Percentiles rank a stretch among this genome's conserved stretches.
These are phyloP conservation scores for Scaptomyza polygonia DNA, from an alignment of 2,888 invertebrate species.

Conservation along the genomic window DNA sequence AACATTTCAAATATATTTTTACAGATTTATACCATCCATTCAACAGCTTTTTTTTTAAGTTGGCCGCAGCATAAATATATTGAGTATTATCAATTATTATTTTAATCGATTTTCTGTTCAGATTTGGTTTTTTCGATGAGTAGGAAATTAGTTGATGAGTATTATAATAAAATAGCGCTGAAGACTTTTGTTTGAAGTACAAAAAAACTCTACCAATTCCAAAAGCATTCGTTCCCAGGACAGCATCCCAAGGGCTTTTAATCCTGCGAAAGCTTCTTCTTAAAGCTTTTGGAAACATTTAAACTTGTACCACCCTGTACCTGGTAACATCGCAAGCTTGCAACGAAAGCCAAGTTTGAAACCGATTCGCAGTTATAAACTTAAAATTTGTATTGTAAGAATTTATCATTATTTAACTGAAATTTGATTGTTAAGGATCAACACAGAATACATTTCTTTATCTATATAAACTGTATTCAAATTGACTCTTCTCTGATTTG, in stretches of 20 bases:
- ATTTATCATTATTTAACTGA: background rate
- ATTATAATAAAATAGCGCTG: background rate
- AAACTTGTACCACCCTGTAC: slow-evolving; percentile 28
- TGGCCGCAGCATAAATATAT: background rate
- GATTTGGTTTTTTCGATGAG: too few species aligned
- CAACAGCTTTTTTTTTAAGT: background rate
- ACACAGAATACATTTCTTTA: too few species aligned
- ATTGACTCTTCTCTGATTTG: background rate
- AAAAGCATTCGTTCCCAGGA: background rate
- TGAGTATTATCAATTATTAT: too few species aligned
- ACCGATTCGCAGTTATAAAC: slow-evolving; percentile 14
- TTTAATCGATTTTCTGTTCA: background rate
- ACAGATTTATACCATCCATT: background rate
- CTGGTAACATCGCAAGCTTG: background rate
- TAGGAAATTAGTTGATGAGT: background rate
- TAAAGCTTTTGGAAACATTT: slow-evolving; percentile 6
- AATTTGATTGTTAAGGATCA: background rate
- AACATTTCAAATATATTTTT: background rate
- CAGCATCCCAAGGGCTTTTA: background rate
- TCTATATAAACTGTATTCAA: too few species aligned
- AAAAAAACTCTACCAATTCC: background rate
- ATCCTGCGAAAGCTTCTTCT: slow-evolving; percentile 14
- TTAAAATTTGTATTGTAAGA: background rate
- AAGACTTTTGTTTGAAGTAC: background rate
- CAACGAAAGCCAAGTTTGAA: slow-evolving; percentile 9